Base-by-base conservation (phyloP, 2,797 vertebrate species). In the Dipus sagitta region DNA sequence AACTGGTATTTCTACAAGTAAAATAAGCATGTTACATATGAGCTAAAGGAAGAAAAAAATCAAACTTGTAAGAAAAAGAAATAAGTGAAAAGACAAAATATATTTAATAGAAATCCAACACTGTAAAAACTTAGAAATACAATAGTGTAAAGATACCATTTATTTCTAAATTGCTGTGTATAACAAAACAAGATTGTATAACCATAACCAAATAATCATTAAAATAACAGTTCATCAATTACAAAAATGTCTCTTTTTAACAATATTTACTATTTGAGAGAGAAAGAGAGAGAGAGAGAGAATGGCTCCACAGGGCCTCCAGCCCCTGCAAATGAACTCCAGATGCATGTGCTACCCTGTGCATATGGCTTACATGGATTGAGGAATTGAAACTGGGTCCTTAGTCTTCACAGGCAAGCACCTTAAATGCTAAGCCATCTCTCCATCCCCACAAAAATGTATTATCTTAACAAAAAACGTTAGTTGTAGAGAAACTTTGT, bases 1-100 rank as follows among this genome's bases (percentile, higher is more conserved):
- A 90, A 90, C 80, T 67, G 13, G 30, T 80, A 84, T 87, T 88
- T 84, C 74, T 62, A 93, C 28, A 92, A 76, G 75, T n/a, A 87
- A 78, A 17, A 82, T 71, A 72, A 72, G 65, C 62, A 62, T 67
- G 47, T 65, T 81, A 26, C 18, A 52, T 62, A 52, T 3, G 7
- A 62, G 58, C 54, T 74, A 58, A 89, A 70, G 54, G 28, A 42
- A 28, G 2, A 58, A 58, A 80, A 76, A 74, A 0, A 30, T 38
- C 6, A 34, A 81, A 77, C 3, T 60, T 30, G 20, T 47, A 71
- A 78, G 52, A 71, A 68, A 64, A 9, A 95, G 28, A 70, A 87
- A 72, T 20, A 82, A 34, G 2, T 76, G 72, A 92, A 15, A 79
- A 83, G 0, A 34, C n/a, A 92, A 72, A 26, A 47, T 34, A n/a